Evolutionary conservation across 2,797 vertebrate species (phyloP), one percentile per base, ranked within the genome.

Genomic region (Cyclura pinguis): DNA sequence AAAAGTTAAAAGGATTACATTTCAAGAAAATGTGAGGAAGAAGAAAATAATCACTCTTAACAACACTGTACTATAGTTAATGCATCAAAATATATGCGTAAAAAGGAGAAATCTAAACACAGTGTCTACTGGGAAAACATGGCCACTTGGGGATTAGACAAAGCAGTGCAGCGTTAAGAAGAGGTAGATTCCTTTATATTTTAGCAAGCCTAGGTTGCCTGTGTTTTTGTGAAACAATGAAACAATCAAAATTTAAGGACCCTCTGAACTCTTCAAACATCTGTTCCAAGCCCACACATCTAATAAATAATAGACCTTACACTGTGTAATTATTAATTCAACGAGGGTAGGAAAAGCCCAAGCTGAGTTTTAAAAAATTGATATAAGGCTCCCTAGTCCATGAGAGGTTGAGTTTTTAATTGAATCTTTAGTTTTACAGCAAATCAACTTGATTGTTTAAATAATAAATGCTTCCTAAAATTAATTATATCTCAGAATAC

Each of bases 211-310:
- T 83, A 84, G 14, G 0, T 0, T 86, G 87, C 62, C 67, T 91
- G 12, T 6, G 3, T 93, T 92, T 93, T 93, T 93, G 80, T 74
- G 88, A 94, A 92, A 90, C 91, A 13, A 94, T 92, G 92, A 96
- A 85, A 94, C 91, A 95, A 94, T 94, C 69, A 0, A 95, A 94
- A 93, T 90, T 82, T 91, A 80, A 91, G 82, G 84, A 80, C 92
- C 93, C 93, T 89, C 55, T 90, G 92, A 94, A 90, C 92, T 22
- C 35, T 90, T 72, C 84, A 92, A 93, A 87, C 84, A 92, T 91
- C 4, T 90, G 35, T 62, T 90, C 67, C 62, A 42, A 38, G 64
- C 80, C 88, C 47, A 85, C 7, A 74, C 76, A 91, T 27, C 35
- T 74, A 92, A 93, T 91, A 93, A 87, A 90, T 91, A 85, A 73